Evolutionary conservation across 2,888 invertebrate species (phyloP), one percentile per base, ranked within the genome.

Genomic region (Pheosia tremula): DNA sequence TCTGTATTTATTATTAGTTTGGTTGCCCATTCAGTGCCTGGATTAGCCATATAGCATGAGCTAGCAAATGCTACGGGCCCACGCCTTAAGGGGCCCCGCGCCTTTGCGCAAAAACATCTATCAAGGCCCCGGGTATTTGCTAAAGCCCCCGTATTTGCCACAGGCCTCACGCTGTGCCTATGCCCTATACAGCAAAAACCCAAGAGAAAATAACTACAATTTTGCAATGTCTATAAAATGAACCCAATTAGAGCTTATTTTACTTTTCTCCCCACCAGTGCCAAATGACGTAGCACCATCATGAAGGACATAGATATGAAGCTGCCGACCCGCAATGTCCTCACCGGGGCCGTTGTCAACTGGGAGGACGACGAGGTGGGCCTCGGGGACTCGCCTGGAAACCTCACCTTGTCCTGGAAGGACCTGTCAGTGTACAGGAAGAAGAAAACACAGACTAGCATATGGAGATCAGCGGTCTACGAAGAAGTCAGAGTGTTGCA

Each of bases 401-500:
- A 91, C 80, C 86, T 94, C 47, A 94, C 93, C 0, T 75, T 95
- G 45, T 82, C 94, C 0, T 95, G 95, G 95, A 94, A 93, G 64
- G 92, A 94, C 71, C 85, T 95, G 0, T 94, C 93, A 0, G 94
- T 95, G 2, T 94, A 93, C 71, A 88, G 94, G 52, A 90, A 83
- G 75, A 94, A 88, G 79, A 94, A 94, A 62, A 83, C 79, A 10
- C 89, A 93, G 71, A 91, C 86, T 52, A 92, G 93, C 66, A 94
- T 95, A 60, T 94, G 95, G 88, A 85, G 90, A 56, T 90, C 93
- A 0, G 82, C 93, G 41, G 86, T 85, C 1, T 91, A 92, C 67
- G 94, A 95, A 72, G 91, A 94, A 71, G 85, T 94, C 13, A 92
- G 92, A 67, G 90, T 95, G 52, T 79, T 95, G 57, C 92, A 95